These are phyloP conservation scores for Epinephelus cyanopodus DNA, from an alignment of 2,113 vertebrate species.

Conservation along the genomic window DNA sequence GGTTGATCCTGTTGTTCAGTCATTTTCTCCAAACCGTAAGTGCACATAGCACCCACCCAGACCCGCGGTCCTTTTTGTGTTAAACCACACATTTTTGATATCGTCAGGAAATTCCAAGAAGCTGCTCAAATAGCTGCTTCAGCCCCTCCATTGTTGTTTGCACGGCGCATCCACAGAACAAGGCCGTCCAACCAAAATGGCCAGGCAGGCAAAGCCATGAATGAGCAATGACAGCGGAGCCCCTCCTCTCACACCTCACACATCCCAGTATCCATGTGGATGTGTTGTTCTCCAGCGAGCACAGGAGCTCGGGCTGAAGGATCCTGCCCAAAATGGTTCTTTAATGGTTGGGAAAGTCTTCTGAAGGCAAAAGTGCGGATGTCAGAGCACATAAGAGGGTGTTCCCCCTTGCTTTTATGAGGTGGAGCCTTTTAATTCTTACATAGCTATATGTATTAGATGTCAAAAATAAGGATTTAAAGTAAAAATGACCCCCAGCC, in stretches of 20 bases:
- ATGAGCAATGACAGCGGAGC: conserved; percentile 71
- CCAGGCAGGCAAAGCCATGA: conserved; percentile 69
- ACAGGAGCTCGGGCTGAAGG: not conserved
- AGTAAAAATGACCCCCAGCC: not conserved
- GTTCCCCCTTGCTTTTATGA: too few species aligned
- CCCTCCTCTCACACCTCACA: conserved; percentile 56
- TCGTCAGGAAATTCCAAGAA: not conserved
- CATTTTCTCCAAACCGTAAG: conserved; percentile 14
- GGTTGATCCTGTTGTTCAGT: conserved; percentile 62
- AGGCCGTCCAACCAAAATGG: conserved; percentile 73
- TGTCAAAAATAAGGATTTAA: too few species aligned
- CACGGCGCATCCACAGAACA: conserved; percentile 46
- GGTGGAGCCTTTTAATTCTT: too few species aligned
- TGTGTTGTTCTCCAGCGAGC: conserved; percentile 50
- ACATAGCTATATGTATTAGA: not conserved
- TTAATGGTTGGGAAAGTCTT: not conserved
- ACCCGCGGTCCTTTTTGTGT: not conserved
- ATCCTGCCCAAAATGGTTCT: conserved; percentile 4
- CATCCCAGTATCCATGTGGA: conserved; percentile 53
- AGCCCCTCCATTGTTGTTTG: conserved; percentile 57
- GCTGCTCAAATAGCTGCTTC: conserved; percentile 20
- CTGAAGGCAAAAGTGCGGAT: not conserved
- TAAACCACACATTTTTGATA: conserved; percentile 10
- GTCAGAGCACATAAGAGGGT: not conserved
- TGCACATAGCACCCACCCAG: conserved; percentile 5